A percentile compares a stretch with the other conserved stretches of the same genome.
Evolutionary conservation across 2,113 vertebrate genomes (phyloP).

Genomic region (Gambusia affinis): DNA sequence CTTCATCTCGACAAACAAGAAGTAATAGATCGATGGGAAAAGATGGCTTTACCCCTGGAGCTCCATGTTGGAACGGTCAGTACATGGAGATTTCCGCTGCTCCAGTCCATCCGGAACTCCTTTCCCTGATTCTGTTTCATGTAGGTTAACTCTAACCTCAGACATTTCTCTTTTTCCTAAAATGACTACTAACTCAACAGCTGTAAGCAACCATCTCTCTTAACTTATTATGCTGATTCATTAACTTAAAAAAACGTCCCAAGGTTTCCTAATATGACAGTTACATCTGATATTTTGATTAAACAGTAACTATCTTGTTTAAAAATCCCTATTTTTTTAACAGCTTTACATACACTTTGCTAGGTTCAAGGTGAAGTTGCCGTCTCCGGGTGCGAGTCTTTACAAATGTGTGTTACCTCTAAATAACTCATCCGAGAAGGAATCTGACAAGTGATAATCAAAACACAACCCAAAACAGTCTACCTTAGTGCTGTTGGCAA

Average conservation of each 20-base stretch:
- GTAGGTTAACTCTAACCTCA: constrained; percentile 6
- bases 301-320: neutral
- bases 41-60: constrained; percentile 43
- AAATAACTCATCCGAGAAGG: neutral
- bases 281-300: neutral
- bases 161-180: constrained; percentile 44
- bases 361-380: too few species aligned
- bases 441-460: neutral
- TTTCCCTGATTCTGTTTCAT: constrained; percentile 18
- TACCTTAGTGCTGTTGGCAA: neutral
- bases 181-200: neutral
- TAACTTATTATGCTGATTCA: neutral
- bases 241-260: neutral
- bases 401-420: neutral
- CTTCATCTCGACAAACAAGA: neutral
- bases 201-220: neutral
- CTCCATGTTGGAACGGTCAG: constrained; percentile 19
- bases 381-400: neutral
- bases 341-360: too few species aligned
- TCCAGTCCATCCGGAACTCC: constrained; percentile 4
- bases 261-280: neutral
- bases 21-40: neutral
- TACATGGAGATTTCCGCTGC: neutral
- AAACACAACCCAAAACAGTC: neutral
- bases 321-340: neutral